Evolutionary conservation across 2,797 vertebrate species (phyloP), one percentile per base, ranked within the genome.

Genomic region (Peromyscus melanophrys): DNA sequence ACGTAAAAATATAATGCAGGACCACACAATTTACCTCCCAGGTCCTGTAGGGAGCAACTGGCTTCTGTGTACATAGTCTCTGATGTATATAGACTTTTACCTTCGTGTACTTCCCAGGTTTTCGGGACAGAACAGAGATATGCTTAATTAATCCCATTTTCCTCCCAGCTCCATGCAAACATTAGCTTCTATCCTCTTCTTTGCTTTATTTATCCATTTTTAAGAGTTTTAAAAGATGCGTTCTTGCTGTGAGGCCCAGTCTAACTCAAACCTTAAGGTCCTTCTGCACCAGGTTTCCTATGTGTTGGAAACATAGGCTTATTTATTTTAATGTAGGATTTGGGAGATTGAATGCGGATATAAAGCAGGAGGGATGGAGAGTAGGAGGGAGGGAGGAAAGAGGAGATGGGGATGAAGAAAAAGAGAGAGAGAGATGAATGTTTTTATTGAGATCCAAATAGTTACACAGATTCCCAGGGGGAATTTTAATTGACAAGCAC

Each of bases 1-100:
- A 34, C 31, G n/a, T 85, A 75, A 95, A 91, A 85, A 57, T 65
- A 34, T 40, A 80, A 84, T 65, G 40, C 71, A 75, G 57, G 85
- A 34, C 17, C 25, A 16, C 46, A 55, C 12, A 86, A 27, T 77
- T 82, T 81, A 65, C 67, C 14, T 55, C 52, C 52, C 5, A 23
- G 52, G 37, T 19, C 27, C 37, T 43, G 16, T 2, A 71, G 73
- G 80, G 61, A 85, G 9, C 16, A 59, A 7, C 21, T 27, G 16
- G 34, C 34, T 4, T 27, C 27, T 37, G 5, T 59, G 49, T 46
- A 49, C 16, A 19, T 0, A 19, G 40, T 37, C n/a, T n/a, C 59
- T 59, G 84, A 49, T 71, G 16, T 23, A 23, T 67, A 73, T 59
- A 49, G 21, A 34, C 34, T 1, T 55, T 65, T 49, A 29, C 4